phyloP scores from a whole-genome alignment of 2,888 invertebrate genomes.

The Agrochola lychnidis region DNA sequence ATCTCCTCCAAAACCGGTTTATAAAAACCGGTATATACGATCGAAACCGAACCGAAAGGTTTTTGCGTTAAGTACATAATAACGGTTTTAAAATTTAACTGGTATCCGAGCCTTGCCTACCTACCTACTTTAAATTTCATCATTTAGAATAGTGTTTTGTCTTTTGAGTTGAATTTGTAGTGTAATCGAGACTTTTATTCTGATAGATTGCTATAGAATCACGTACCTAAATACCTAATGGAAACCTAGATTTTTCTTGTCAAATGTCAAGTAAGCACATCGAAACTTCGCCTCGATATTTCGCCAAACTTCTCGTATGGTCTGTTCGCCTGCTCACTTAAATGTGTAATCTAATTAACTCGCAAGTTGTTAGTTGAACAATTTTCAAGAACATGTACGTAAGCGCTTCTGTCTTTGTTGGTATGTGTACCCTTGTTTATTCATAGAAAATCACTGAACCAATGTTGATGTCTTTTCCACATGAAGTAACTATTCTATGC shows the following conservation, averaged over 20 bases:
- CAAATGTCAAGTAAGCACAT: conserved; percentile 16
- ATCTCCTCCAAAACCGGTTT: too few relatives aligned
- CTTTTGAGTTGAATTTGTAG: neutral
- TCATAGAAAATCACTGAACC: conserved; percentile 61
- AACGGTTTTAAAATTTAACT: too few relatives aligned
- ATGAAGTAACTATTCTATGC: conserved; percentile 49
- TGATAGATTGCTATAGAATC: neutral
- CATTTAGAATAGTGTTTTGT: neutral
- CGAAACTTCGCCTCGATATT: conserved; percentile 29
- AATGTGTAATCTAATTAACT: conserved; percentile 58
- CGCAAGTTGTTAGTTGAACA: conserved; percentile 53
- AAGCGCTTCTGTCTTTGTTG: conserved; percentile 53
- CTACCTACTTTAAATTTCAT: neutral
- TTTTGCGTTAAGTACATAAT: too few relatives aligned
- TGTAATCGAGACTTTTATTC: neutral
- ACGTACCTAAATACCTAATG: neutral
- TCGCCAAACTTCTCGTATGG: conserved; percentile 25
- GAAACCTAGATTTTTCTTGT: conserved; percentile 8
- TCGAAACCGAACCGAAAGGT: too few relatives aligned
- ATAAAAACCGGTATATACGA: too few relatives aligned
- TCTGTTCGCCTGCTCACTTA: conserved; percentile 53
- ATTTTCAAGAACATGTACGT: conserved; percentile 57
- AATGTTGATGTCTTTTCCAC: conserved; percentile 62
- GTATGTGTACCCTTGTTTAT: conserved; percentile 54
- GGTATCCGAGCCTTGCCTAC: too few relatives aligned